Percentiles rank a stretch among this genome's conserved stretches.
Conservation (phyloP, 2,113 vertebrate species). For the Coptodon rendalli region DNA sequence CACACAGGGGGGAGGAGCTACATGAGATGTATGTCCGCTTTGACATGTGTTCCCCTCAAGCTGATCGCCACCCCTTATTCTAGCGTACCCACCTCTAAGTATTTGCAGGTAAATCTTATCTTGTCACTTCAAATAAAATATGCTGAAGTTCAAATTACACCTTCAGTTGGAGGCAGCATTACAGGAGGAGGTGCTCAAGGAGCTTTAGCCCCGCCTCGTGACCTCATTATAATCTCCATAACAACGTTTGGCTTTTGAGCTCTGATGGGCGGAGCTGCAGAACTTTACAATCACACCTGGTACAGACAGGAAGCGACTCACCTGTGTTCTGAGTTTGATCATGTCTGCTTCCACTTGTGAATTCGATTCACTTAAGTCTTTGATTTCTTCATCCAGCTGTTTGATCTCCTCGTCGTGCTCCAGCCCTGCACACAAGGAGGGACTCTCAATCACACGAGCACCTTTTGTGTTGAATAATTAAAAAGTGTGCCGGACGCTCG, state of each 20-base stretch:
- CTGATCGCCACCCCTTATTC: not conserved
- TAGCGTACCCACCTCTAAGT: not conserved
- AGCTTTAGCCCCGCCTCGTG: not conserved
- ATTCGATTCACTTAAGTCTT: conserved; percentile 97
- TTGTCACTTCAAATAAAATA: not conserved
- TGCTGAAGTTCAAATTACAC: not conserved
- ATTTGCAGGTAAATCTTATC: not conserved
- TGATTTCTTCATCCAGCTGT: conserved; percentile 98
- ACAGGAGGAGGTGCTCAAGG: not conserved
- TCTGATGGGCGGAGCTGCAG: not conserved
- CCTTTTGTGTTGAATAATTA: not conserved
- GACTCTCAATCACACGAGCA: not conserved
- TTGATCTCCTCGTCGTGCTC: conserved; percentile 97
- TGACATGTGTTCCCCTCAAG: not conserved
- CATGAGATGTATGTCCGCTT: not conserved
- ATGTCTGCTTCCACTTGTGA: conserved; percentile 98
- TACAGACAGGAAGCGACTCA: conserved; percentile 51
- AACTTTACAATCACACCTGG: fast-evolving
- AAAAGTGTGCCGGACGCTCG: not conserved
- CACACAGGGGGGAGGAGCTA: not conserved
- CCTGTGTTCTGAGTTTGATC: conserved; percentile 99
- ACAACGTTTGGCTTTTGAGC: not conserved
- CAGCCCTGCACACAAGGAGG: conserved; percentile 74
- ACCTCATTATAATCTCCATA: not conserved
- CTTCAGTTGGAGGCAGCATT: not conserved